These are phyloP conservation scores for Melanerpes formicivorus DNA, from an alignment of 2,113 vertebrate genomes.

Conservation along the genomic window DNA sequence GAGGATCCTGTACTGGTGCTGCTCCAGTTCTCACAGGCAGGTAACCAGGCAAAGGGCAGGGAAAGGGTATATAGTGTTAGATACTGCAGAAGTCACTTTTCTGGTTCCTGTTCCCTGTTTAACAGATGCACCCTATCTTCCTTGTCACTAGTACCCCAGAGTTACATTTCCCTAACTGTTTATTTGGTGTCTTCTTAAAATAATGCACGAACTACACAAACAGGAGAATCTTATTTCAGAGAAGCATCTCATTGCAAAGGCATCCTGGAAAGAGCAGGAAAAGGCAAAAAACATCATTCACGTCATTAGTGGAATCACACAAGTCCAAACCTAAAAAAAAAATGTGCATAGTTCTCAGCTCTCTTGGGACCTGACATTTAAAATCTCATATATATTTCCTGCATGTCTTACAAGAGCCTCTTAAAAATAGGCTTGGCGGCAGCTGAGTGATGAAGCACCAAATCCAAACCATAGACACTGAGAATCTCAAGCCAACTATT, in stretches of 20 bases:
- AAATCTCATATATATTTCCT: conserved; percentile 24
- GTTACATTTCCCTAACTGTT: neutral
- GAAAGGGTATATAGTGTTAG: neutral
- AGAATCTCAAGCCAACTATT: conserved; percentile 35
- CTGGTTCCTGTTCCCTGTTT: neutral
- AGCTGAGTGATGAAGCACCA: conserved; percentile 19
- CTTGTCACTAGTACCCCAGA: neutral
- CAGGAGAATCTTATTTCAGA: neutral
- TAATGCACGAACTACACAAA: neutral
- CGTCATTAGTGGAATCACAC: neutral
- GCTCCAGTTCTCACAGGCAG: neutral
- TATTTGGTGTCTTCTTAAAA: neutral
- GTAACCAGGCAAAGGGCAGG: neutral
- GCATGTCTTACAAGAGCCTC: neutral
- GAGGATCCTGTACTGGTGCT: neutral
- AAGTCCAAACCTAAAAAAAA: conserved; percentile 12
- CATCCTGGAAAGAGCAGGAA: conserved; percentile 28
- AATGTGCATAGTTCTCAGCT: conserved; percentile 12
- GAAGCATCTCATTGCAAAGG: neutral
- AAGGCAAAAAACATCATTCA: neutral
- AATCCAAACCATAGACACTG: conserved; percentile 18
- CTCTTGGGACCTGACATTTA: conserved; percentile 51
- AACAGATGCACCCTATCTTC: neutral
- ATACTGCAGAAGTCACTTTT: neutral
- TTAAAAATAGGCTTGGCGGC: conserved; percentile 19